Evolutionary conservation across 2,797 vertebrate species (phyloP), one percentile per base, ranked within the genome.

Genomic region (Myotis daubentonii): DNA sequence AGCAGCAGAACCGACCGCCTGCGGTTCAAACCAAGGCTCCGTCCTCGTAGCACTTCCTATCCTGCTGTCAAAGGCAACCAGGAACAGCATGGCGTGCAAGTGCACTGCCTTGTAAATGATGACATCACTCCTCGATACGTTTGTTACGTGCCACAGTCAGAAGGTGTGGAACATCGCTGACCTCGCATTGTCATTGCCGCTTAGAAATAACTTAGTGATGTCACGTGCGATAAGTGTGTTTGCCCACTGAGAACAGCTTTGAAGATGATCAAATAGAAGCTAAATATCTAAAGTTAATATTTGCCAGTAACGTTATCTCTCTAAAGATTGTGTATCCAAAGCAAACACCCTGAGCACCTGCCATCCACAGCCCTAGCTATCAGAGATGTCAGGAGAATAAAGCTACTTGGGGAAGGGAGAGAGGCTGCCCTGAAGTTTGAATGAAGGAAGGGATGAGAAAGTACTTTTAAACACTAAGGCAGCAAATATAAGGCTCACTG

Each of bases 261-360:
- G 89, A 96, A 75, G 53, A 51, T 47, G 70, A 81, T 49, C 68
- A 93, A 87, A 96, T 89, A 84, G 89, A 96, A 92, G 36, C 68
- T 87, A 79, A 10, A 17, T 60, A 78, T 71, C 86, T 92, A 23
- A 95, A 87, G 90, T 62, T 81, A 87, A 57, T 55, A 91, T 91
- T 84, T 95, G 47, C 68, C 71, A 65, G 47, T 65, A 33, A 60
- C 87, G 10, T 79, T 83, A 30, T 78, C 44, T 85, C 72, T 78
- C 20, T 71, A 51, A 89, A 95, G 87, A 44, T 78, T 68, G 23
- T 8, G 23, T 74, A 78, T 89, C 38, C 23, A 89, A 84, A 95
- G 80, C 72, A 89, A 96, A 91, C 36, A 47, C 41, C 75, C 36
- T 41, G 22, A 71, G 6, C n/a, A 70, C 36, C 17, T 86, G 41